Base-by-base conservation (phyloP, 1,140 invertebrate species). In the Temnothorax nylanderi region DNA sequence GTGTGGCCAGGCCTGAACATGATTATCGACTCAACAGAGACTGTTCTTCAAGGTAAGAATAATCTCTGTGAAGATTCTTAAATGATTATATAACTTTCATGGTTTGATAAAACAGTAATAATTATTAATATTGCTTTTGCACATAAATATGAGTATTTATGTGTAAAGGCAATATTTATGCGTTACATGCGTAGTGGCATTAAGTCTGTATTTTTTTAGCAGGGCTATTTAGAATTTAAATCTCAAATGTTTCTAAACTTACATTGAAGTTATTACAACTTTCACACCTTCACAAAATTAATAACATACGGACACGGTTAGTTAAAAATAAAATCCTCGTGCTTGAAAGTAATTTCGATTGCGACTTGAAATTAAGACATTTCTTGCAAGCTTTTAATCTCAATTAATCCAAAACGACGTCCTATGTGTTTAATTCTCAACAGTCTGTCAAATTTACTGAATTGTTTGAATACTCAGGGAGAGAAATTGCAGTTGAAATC, bases 121-220 rank as follows among this genome's bases (percentile, higher is more conserved):
- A 69, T 56, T 81, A 56, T 58, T 81, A 81, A n/a, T 34, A 69
- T 56, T 81, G 26, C 26, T 26, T 26, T 26, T 26, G 26, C 26
- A 26, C 26, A 13, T 54, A 65, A 44, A 37, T 26, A 10, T 13
- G 26, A 18, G 5, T 81, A 71, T 44, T 64, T 49, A 47, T 16
- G 18, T 26, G 49, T 26, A 49, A 81, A 81, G 54, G 16, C 34
- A n/a, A 58, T 58, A 37, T 58, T 80, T 51, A n/a, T 37, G 10
- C n/a, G 64, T 26, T 26, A 26, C 1, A 26, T 26, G 26, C 26
- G 26, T 26, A 26, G 26, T 26, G 26, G 26, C 8, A 13, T 41
- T 41, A 69, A 44, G 32, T 21, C 3, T 32, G 44, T 37, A 26
- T 51, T 26, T 26, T 26, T 26, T 26, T 26, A 26, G 26, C 26